A percentile compares a stretch with the other conserved stretches of the same genome.
Evolutionary conservation across 1,140 invertebrate genomes (phyloP).

Genomic region (Ceratoteleas bidentatus): DNA sequence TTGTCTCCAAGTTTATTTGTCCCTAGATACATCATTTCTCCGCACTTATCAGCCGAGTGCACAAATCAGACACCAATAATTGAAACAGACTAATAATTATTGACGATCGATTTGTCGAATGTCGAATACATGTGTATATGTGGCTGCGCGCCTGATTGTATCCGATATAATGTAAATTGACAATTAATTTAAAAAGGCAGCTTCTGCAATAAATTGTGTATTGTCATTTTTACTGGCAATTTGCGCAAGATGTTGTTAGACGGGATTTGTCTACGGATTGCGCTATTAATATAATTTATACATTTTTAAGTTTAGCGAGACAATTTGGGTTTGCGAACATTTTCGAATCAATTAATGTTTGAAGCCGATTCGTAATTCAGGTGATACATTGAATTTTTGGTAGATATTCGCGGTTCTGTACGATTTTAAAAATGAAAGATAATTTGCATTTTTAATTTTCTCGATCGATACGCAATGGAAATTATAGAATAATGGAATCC

Average conservation of each 20-base stretch:
- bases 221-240: neutral
- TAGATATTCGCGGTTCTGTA: too few relatives aligned
- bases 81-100: conserved; percentile 38
- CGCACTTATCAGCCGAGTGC: conserved; percentile 11
- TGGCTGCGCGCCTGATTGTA: neutral
- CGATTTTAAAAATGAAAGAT: too few relatives aligned
- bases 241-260: neutral
- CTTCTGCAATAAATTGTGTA: neutral
- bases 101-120: conserved; percentile 20
- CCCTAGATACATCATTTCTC: conserved; percentile 11
- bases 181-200: neutral
- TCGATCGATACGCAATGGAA: too few relatives aligned
- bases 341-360: too few relatives aligned
- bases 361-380: too few relatives aligned
- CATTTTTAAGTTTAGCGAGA: too few relatives aligned
- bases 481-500: too few relatives aligned
- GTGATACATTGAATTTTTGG: too few relatives aligned
- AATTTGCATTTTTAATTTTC: too few relatives aligned
- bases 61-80: conserved; percentile 44
- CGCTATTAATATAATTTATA: too few relatives aligned
- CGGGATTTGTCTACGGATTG: too few relatives aligned
- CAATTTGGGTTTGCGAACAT: too few relatives aligned
- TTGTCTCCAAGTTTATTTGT: conserved; percentile 35
- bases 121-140: neutral
- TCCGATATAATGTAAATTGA: neutral